Evolutionary conservation across 1,140 invertebrate species (phyloP), one percentile per base, ranked within the genome.

Genomic region (Drosophila triauraria): DNA sequence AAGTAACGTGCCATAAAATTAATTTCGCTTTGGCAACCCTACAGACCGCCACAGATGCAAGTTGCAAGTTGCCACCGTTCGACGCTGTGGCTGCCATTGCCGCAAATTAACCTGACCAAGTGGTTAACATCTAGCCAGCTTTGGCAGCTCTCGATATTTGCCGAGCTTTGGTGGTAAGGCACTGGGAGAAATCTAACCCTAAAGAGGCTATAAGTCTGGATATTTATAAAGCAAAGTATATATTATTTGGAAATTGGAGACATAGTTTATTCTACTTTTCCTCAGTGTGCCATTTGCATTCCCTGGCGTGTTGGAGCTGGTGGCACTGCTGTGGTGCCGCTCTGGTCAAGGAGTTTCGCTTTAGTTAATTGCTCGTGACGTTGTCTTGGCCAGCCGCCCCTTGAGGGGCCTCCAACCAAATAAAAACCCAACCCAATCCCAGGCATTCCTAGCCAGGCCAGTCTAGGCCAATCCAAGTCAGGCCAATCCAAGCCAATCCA

Each of bases 331-430:
- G 32, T 35, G 32, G 32, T 35, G 32, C 32, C 43, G 48, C 60
- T 86, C 79, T 87, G 84, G 83, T 83, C 83, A 87, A 87, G 84
- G 80, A 87, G 80, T 87, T 83, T 87, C 83, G 83, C 83, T 83
- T 80, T 80, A 77, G 83, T 87, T 87, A 87, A 87, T 87, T 87
- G 83, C 83, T 87, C 83, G 83, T 87, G 84, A 87, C 83, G 83
- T 75, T 82, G 75, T 68, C 78, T 81, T 67, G 63, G 70, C 68
- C 57, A 53, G 61, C 42, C 7, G 20, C 53, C 58, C 51, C 56
- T 38, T 15, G n/a, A 50, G 69, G 48, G 56, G 67, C 50, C 47
- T 13, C 40, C 47, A 3, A 63, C 44, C 32, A 17, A 67, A 9
- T 47, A 40, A 25, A 25, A 64, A 15, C 35, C 53, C 35, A 56